Conservation (phyloP, 2,888 invertebrate genomes). For the Dryococelus australis region DNA sequence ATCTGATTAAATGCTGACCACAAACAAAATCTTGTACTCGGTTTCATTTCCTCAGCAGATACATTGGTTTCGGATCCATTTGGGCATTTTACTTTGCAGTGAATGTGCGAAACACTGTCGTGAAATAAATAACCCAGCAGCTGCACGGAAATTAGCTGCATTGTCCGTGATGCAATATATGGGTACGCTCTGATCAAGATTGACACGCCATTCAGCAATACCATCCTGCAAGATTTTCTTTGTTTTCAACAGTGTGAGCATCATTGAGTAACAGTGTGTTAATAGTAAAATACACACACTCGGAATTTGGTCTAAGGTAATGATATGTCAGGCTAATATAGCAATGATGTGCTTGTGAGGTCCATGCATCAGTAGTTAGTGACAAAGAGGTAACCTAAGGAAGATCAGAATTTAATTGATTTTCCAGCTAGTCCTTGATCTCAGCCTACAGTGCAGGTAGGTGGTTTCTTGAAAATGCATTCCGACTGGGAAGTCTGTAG, state of each 20-base stretch:
- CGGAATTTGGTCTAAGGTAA: not conserved
- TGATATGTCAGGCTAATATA: constrained; percentile 22
- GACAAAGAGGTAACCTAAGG: not conserved
- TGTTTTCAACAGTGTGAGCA: not conserved
- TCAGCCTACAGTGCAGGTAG: not conserved
- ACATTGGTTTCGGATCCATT: not conserved
- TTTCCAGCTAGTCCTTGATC: not conserved
- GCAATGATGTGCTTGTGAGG: not conserved
- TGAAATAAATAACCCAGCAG: constrained; percentile 1
- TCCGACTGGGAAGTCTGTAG: not conserved
- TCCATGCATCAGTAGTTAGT: constrained; percentile 11
- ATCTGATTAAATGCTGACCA: not conserved
- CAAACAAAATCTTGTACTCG: not conserved
- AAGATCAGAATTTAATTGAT: not conserved
- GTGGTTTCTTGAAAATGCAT: not conserved
- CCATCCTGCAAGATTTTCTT: not conserved
- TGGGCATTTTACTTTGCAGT: not conserved
- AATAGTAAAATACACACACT: not conserved
- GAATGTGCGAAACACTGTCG: not conserved
- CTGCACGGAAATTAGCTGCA: constrained; percentile 7
- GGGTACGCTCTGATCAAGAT: not conserved
- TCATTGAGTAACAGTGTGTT: not conserved
- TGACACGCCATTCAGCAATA: not conserved
- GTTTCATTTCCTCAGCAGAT: not conserved
- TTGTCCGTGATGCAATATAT: constrained; percentile 22